Conservation (phyloP, 2,888 invertebrate genomes). For the Agriopis aurantiaria region DNA sequence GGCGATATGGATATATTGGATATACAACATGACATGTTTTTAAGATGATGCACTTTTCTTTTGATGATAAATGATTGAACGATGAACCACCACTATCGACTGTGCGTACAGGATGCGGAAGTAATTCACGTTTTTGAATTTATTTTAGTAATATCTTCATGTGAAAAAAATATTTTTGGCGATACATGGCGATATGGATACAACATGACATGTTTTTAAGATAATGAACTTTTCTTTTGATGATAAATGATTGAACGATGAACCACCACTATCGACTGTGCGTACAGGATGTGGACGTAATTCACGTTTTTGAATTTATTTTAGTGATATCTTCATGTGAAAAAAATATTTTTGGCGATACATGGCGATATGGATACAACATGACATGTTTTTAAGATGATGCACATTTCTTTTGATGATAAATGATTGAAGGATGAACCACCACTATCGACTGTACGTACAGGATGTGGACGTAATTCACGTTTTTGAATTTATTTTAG, state of each 20-base stretch:
- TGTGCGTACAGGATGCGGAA: neutral
- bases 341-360: too few species aligned
- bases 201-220: constrained; percentile 24
- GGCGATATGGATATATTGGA: constrained; percentile 14
- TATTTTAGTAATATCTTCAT: too few species aligned
- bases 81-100: neutral
- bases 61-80: neutral
- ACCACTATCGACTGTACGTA: neutral
- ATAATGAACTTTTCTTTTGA: constrained; percentile 9
- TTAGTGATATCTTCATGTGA: too few species aligned
- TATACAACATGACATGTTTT: constrained; percentile 24
- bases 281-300: neutral
- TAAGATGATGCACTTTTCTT: constrained; percentile 12
- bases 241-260: neutral
- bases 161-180: neutral
- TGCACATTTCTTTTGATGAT: constrained; percentile 3
- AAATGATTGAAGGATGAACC: neutral
- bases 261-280: neutral
- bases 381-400: constrained; percentile 26
- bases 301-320: too few species aligned
- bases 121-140: too few species aligned
- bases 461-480: neutral
- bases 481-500: too few species aligned
- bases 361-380: constrained; percentile 13
- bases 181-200: constrained; percentile 19